Percentiles rank a stretch among this genome's conserved stretches.
Evolutionary conservation across 2,113 vertebrate species (phyloP).

Genomic region (Pachypanchax playfairii): DNA sequence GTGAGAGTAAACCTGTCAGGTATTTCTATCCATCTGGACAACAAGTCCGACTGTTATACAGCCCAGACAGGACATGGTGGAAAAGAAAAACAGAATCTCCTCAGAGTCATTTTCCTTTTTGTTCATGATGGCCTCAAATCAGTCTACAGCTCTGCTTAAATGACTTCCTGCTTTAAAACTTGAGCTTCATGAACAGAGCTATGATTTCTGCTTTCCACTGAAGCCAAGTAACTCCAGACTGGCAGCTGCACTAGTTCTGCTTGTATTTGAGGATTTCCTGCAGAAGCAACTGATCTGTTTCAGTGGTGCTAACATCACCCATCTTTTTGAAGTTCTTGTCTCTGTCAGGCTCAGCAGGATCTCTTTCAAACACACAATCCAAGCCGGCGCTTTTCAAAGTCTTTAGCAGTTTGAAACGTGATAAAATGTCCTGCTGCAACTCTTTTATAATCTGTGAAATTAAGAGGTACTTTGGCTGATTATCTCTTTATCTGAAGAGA

Average conservation of each 20-base stretch:
- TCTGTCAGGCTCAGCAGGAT: not conserved
- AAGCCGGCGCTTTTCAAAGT: not conserved
- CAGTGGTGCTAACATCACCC: not conserved
- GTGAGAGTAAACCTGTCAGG: too few relatives aligned
- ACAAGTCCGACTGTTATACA: too few relatives aligned
- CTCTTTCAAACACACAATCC: not conserved
- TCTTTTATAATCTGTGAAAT: not conserved
- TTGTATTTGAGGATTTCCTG: not conserved
- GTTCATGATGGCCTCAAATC: too few relatives aligned
- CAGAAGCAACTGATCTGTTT: not conserved
- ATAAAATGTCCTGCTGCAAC: not conserved
- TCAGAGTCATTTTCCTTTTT: too few relatives aligned
- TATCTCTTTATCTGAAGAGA: too few relatives aligned
- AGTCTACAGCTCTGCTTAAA: too few relatives aligned
- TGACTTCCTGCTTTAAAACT: too few relatives aligned
- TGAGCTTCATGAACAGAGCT: too few relatives aligned
- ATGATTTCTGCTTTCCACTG: not conserved
- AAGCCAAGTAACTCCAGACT: not conserved
- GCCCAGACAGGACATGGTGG: too few relatives aligned
- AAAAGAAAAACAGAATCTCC: too few relatives aligned
- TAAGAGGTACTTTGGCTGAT: not conserved
- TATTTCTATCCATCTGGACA: too few relatives aligned
- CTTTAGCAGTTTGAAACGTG: not conserved
- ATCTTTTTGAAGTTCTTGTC: not conserved
- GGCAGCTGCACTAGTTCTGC: too few relatives aligned